Evolutionary conservation across 2,888 invertebrate species (phyloP).

Genomic region (Nemoura dubitans): DNA sequence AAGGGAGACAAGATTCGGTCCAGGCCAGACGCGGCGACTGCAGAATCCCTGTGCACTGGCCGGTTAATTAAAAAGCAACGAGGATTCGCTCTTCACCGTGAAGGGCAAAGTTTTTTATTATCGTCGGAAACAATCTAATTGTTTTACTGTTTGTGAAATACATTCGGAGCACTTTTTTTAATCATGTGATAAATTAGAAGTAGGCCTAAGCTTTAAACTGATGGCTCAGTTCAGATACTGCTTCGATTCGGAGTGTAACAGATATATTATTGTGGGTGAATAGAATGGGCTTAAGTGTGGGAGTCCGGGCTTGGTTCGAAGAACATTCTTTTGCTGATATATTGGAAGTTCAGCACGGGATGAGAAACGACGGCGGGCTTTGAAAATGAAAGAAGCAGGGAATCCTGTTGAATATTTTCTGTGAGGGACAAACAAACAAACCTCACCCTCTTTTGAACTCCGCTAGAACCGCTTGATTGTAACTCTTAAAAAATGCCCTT

Average conservation of each 20-base stretch:
- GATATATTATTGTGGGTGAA: background rate
- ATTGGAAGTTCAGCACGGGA: background rate
- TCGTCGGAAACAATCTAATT: slow-evolving; percentile 1
- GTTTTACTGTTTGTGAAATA: slow-evolving; percentile 26
- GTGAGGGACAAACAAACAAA: slow-evolving; percentile 38
- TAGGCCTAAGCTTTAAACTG: background rate
- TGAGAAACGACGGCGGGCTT: background rate
- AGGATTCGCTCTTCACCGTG: background rate
- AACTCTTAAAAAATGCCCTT: slow-evolving; percentile 48
- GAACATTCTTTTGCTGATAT: slow-evolving; percentile 13
- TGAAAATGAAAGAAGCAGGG: slow-evolving; percentile 8
- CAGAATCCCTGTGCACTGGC: background rate
- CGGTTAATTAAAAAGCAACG: slow-evolving; percentile 31
- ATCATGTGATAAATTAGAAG: background rate
- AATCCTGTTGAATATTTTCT: slow-evolving; percentile 46
- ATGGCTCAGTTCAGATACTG: background rate
- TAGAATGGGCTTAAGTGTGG: background rate
- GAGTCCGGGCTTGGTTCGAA: background rate
- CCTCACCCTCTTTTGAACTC: background rate
- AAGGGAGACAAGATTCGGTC: background rate
- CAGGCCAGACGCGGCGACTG: background rate
- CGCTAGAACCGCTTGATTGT: slow-evolving; percentile 48
- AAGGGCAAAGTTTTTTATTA: background rate
- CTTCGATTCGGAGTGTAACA: background rate
- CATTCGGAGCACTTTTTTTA: background rate